Evolutionary conservation across 30 jellyfish, hydroid and myxozoan genomes (phyloP), one percentile per base, ranked within the genome.

Genomic region (Cassiopea xamachana): DNA sequence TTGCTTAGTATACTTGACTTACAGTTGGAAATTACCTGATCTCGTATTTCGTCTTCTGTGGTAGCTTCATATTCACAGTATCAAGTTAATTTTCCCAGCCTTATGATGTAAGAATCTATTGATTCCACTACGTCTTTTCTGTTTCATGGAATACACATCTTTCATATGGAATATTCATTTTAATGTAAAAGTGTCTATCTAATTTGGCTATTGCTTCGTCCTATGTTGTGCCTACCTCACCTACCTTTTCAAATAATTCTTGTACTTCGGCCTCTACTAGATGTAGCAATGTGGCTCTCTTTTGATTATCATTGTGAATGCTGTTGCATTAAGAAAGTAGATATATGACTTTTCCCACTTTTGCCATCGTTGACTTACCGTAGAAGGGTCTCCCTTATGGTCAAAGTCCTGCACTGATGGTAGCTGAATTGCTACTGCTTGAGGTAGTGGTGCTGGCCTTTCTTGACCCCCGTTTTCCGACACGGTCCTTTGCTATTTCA

Each of bases 1-100:
- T 82, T 91, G 48, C 97, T 60, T 7, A 91, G 73, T 73, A 83
- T 90, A 60, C 88, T 79, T 58, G 92, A 71, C 15, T 69, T 88
- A 73, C 96, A 88, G 13, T 80, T 80, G 58, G 75, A 93, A 47
- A 80, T 80, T 88, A 80, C 87, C 80, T 88, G 96, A 69, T 78
- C 96, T 46, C 84, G 75, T 4, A 88, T 69, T 50, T 89, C 96
- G 55, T 82, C 93, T 7, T 75, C 64, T 59, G 83, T 67, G n/a
- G 78, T 19, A 16, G 79, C 90, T 16, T 19, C 80, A 55, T 71
- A 87, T 61, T 87, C 94, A 87, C 94, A 87, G 9, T 68, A 15
- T 18, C n/a, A 14, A 13, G 90, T 83, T 55, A 76, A 77, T 27
- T 48, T 16, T 71, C 46, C 7, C 64, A 85, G 43, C 49, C 89